Percentiles rank a stretch among this genome's conserved stretches.
phyloP scores from a whole-genome alignment of 2,888 invertebrate species.

The Pheosia gnoma region DNA sequence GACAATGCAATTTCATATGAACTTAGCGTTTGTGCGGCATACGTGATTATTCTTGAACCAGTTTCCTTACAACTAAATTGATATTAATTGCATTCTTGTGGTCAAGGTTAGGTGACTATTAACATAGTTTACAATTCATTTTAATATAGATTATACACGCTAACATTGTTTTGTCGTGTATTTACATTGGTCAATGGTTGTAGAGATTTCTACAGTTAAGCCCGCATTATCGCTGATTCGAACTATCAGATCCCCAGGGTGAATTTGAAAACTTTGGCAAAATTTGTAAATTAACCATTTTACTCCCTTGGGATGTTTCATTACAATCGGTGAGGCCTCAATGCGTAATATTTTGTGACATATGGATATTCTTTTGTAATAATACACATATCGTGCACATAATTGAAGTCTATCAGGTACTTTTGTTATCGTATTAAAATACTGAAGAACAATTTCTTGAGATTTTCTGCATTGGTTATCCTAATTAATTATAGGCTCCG shows the following conservation, averaged over 20 bases:
- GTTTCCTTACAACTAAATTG: slow-evolving; percentile 25
- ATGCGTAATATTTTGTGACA: too few relatives aligned
- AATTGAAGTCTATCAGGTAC: neutral
- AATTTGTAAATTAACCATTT: too few relatives aligned
- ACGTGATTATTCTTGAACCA: slow-evolving; percentile 22
- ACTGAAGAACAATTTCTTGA: too few relatives aligned
- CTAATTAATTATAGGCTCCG: too few relatives aligned
- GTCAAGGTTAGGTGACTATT: slow-evolving; percentile 24
- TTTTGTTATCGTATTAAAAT: too few relatives aligned
- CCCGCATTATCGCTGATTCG: too few relatives aligned
- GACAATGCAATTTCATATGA: slow-evolving; percentile 9
- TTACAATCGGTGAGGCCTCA: neutral
- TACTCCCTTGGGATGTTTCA: too few relatives aligned
- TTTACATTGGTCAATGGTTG: neutral
- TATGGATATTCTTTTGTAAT: too few relatives aligned
- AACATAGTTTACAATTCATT: slow-evolving; percentile 3
- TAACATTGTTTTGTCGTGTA: neutral
- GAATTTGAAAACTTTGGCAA: too few relatives aligned
- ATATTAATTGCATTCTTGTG: slow-evolving; percentile 28
- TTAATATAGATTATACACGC: neutral
- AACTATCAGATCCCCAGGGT: too few relatives aligned
- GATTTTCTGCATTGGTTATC: too few relatives aligned
- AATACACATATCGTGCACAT: too few relatives aligned
- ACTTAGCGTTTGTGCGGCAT: slow-evolving; percentile 13
- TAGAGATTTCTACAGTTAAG: neutral